These are phyloP conservation scores for Lineus longissimus DNA, from an alignment of 1,140 invertebrate species.

Conservation along the genomic window DNA sequence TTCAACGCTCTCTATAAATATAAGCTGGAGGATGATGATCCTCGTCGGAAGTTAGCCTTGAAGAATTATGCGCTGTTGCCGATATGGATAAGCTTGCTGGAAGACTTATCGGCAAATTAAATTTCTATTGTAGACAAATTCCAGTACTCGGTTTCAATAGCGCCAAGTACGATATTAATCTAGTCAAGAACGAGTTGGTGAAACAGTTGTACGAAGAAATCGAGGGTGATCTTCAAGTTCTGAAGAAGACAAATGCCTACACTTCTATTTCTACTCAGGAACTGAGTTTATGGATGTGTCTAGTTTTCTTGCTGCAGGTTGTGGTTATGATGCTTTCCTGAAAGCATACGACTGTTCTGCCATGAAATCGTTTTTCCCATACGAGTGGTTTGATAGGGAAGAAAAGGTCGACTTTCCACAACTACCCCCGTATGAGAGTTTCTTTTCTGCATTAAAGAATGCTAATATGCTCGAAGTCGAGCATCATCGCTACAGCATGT, in stretches of 20 bases:
- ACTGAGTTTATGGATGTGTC: constrained; percentile 18
- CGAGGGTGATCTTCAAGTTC: too few species aligned
- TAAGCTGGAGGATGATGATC: too few species aligned
- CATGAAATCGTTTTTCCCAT: neutral
- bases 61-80: too few species aligned
- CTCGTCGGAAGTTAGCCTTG: too few species aligned
- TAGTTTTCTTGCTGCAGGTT: constrained; percentile 17
- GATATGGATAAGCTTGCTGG: too few species aligned
- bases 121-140: constrained; percentile 7
- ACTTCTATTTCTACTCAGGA: constrained; percentile 8
- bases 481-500: neutral
- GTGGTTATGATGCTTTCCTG: neutral
- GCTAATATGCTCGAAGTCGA: neutral
- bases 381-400: neutral
- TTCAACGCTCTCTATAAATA: too few species aligned
- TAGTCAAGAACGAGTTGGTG: constrained; percentile 6
- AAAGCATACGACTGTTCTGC: neutral
- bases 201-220: too few species aligned
- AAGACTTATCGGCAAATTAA: constrained; percentile 7
- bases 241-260: constrained; percentile 1
- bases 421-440: constrained; percentile 11
- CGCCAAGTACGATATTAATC: constrained; percentile 18
- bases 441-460: constrained; percentile 9
- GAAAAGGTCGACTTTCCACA: neutral
- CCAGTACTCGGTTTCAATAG: constrained; percentile 17